Base-by-base conservation (phyloP, 2,113 vertebrate genomes). In the Atrichornis clamosus region DNA sequence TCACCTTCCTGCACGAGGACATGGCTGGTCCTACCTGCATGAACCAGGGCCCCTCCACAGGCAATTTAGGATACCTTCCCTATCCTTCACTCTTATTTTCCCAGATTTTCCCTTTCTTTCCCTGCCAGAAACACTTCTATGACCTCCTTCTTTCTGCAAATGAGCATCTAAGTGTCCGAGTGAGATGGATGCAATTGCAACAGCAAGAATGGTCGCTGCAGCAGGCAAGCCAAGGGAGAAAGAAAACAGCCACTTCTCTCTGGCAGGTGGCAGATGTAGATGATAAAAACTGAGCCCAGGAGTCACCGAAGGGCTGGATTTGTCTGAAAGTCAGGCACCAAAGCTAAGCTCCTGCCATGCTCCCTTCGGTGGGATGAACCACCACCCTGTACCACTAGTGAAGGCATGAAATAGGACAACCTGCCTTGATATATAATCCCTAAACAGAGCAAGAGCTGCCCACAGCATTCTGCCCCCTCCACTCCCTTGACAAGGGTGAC, bases 211-310 rank as follows among this genome's bases (percentile, higher is more conserved):
- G 47, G 67, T 5, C n/a, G 42, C 1, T 21, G 32, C 79, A 60
- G 17, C 28, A 52, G 35, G 37, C 24, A 74, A 67, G 39, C 17
- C 30, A 28, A 50, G 35, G 28, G 6, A 84, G 21, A 23, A 58
- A 63, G 56, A 17, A 49, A 63, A 35, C 0, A 62, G 15, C 8
- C 15, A 20, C 18, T 69, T 64, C 27, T 58, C 47, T 62, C 35
- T 8, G 4, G 19, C 20, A 58, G 33, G 56, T 3, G 3, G 52
- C 53, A 86, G 47, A 64, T 0, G 13, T 0, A 23, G 10, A 41
- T n/a, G 8, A 83, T 13, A 60, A 56, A 91, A 93, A 37, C 12
- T 13, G 22, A 89, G n/a, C 28, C 65, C 39, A 72, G 76, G 11
- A 74, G 73, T 14, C 52, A 52, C 9, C 5, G 13, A 60, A 24